Evolutionary conservation across 2,888 invertebrate species (phyloP).

Genomic region (Asteroscopus sphinx): DNA sequence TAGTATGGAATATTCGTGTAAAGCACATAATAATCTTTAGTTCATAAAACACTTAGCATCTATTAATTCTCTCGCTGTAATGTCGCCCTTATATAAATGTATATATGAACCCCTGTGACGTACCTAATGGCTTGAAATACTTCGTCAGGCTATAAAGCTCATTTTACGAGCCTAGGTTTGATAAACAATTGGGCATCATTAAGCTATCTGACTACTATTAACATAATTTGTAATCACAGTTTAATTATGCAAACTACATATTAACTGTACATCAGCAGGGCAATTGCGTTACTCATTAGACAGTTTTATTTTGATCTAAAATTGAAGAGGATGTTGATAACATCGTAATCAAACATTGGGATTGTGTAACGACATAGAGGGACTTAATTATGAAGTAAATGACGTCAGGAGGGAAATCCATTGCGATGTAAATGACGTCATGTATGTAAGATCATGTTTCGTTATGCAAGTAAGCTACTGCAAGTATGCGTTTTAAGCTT

Average conservation of each 20-base stretch:
- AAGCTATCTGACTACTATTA: constrained; percentile 29
- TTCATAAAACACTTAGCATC: constrained; percentile 31
- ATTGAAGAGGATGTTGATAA: too few species aligned
- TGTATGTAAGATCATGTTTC: too few species aligned
- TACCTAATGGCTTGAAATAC: constrained; percentile 39
- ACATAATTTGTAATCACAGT: constrained; percentile 34
- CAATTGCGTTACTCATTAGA: too few species aligned
- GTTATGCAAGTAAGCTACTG: too few species aligned
- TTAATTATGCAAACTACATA: constrained; percentile 20
- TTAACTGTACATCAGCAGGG: too few species aligned
- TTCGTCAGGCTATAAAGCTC: constrained; percentile 44
- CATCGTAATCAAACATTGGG: too few species aligned
- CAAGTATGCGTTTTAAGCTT: too few species aligned
- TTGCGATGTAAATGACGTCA: too few species aligned
- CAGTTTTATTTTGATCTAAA: too few species aligned
- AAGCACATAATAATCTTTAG: neutral
- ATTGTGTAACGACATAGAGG: too few species aligned
- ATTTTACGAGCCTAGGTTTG: constrained; percentile 52
- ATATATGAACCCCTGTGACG: constrained; percentile 36
- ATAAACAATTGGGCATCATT: constrained; percentile 50
- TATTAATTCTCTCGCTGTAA: constrained; percentile 16
- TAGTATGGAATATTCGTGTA: neutral
- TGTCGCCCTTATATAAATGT: constrained; percentile 12
- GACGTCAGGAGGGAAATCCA: too few species aligned
- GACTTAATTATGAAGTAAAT: too few species aligned